Base-by-base conservation (phyloP, 2,888 invertebrate species). In the Ariolimax columbianus region DNA sequence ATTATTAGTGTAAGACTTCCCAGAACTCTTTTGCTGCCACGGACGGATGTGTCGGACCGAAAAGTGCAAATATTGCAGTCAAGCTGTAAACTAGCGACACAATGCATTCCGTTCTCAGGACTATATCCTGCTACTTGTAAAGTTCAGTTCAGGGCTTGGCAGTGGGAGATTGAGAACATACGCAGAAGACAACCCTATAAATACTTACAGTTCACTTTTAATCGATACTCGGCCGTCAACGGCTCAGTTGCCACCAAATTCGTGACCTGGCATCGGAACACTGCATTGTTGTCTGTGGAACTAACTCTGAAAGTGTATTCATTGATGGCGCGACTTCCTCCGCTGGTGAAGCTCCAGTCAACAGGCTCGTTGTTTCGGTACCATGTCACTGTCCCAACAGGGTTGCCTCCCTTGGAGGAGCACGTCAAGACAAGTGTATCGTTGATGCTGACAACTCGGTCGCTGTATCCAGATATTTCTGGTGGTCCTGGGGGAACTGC, bases 341-440 rank as follows among this genome's bases (percentile, higher is more conserved):
- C 93, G 86, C 96, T 97, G 88, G 96, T 96, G 93, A 97, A 97
- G 11, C 97, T 96, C 96, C 97, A 97, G 66, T 97, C 96, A 81
- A 97, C 97, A 93, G 97, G 97, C 90, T 97, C 97, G 47, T 97
- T 97, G 93, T 98, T 98, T 94, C 97, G 97, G 95, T 97, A 98
- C 98, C 94, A 98, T 70, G 90, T 90, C 3, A 93, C 92, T 77
- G 91, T 90, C n/a, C 99, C 98, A 19, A 98, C 97, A 6, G 99
- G 99, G 95, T 99, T 99, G 0, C 99, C 99, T 6, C 99, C 98
- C 40, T 97, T 95, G 87, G 98, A 98, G 84, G 97, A 95, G 95
- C 99, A 99, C 87, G 96, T 96, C 90, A 99, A 95, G 92, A 97
- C 97, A n/a, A 98, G 96, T 82, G 96, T 97, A 94, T 98, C 97